A percentile compares a stretch with the other conserved stretches of the same genome.
Conservation (phyloP, 2,797 vertebrate species). For the Falco cherrug region DNA sequence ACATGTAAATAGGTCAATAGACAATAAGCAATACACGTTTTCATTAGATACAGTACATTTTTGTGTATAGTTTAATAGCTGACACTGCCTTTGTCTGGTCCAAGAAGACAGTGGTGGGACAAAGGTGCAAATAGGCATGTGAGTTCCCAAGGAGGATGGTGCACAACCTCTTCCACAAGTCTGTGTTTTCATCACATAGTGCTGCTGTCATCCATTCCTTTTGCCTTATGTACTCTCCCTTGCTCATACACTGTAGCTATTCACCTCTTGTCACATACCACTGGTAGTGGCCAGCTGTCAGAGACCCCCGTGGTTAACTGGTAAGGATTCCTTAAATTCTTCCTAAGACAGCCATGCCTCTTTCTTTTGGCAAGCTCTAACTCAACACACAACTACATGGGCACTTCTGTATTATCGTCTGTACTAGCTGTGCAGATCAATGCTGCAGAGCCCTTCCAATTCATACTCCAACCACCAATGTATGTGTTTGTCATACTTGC, state of each 20-base stretch:
- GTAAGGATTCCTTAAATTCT: neutral
- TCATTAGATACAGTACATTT: neutral
- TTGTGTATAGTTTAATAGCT: neutral
- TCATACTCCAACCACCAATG: neutral
- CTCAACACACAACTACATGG: neutral
- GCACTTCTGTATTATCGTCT: neutral
- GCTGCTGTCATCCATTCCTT: neutral
- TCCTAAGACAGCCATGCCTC: neutral
- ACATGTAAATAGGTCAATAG: neutral
- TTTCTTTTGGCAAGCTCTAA: neutral
- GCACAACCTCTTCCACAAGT: neutral
- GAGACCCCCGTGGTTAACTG: neutral
- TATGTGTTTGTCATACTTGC: neutral
- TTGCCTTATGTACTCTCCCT: neutral
- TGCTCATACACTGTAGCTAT: neutral
- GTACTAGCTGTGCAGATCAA: neutral
- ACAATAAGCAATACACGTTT: neutral
- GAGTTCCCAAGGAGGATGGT: neutral
- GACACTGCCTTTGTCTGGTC: neutral
- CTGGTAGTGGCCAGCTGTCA: neutral
- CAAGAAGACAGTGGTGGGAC: neutral
- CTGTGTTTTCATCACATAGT: fast-evolving
- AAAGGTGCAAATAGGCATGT: neutral
- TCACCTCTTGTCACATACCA: neutral
- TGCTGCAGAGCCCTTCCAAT: neutral